A percentile compares a stretch with the other conserved stretches of the same genome.
Conservation (phyloP, 2,797 vertebrate species). For the Semotilus atromaculatus region DNA sequence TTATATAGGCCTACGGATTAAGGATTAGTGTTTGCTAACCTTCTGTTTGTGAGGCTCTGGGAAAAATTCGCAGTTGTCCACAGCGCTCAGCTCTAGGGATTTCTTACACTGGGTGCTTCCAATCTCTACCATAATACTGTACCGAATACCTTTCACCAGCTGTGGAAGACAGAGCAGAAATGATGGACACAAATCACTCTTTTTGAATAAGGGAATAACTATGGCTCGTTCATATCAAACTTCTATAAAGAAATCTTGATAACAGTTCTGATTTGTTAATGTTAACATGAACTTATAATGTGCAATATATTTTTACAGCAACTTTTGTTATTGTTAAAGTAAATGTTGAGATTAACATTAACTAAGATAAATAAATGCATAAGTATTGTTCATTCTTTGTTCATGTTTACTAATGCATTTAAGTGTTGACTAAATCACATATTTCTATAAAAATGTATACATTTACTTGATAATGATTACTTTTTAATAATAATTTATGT, state of each 20-base stretch:
- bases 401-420: not conserved
- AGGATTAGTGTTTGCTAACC: slow-evolving; percentile 63
- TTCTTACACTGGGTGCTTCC: slow-evolving; percentile 83
- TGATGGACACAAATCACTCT: not conserved
- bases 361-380: not conserved
- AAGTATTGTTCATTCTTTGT: not conserved
- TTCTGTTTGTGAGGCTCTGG: slow-evolving; percentile 76
- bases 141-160: slow-evolving; percentile 80
- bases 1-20: slow-evolving; percentile 7
- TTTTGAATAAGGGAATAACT: not conserved
- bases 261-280: not conserved
- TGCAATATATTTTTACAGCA: not conserved
- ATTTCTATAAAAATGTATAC: not conserved
- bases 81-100: slow-evolving; percentile 60
- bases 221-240: not conserved
- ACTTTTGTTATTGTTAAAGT: not conserved
- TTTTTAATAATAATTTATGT: not conserved
- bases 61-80: slow-evolving; percentile 76
- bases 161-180: slow-evolving; percentile 61
- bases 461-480: not conserved
- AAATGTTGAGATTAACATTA: not conserved
- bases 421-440: not conserved
- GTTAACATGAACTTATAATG: not conserved
- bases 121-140: slow-evolving; percentile 79
- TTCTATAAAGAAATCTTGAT: not conserved